These are phyloP conservation scores for Scaptomyza flava DNA, from an alignment of 2,888 invertebrate genomes.

Conservation along the genomic window DNA sequence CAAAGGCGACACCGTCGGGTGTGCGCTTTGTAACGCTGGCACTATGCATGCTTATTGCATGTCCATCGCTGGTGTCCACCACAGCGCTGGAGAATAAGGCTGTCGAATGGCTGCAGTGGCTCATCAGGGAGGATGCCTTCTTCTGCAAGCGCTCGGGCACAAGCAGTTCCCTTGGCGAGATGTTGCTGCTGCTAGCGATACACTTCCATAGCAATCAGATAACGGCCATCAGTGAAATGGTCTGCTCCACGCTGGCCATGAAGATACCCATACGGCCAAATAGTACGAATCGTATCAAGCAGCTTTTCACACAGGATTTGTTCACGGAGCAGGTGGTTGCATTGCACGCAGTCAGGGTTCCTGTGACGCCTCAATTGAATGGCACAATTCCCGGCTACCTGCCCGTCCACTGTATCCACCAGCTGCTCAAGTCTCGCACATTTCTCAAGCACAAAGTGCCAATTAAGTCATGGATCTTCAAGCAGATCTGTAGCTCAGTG, in stretches of 20 bases:
- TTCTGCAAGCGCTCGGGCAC: slow-evolving; percentile 94
- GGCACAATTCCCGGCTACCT: slow-evolving; percentile 95
- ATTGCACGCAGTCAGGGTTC: slow-evolving; percentile 97
- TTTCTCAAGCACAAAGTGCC: slow-evolving; percentile 98
- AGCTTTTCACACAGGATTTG: slow-evolving; percentile 97
- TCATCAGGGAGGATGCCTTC: slow-evolving; percentile 95
- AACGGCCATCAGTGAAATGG: slow-evolving; percentile 95
- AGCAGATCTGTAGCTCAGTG: slow-evolving; percentile 94
- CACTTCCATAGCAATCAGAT: slow-evolving; percentile 98
- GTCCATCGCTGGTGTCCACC: slow-evolving; percentile 92
- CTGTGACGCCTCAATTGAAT: slow-evolving; percentile 95
- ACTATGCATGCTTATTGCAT: slow-evolving; percentile 96
- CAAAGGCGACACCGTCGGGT: slow-evolving; percentile 95
- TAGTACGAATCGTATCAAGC: slow-evolving; percentile 94
- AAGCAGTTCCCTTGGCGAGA: slow-evolving; percentile 96
- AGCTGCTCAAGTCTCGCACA: slow-evolving; percentile 95
- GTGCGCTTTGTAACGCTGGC: slow-evolving; percentile 96
- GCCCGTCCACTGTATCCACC: slow-evolving; percentile 98
- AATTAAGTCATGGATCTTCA: slow-evolving; percentile 98
- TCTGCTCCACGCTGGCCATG: slow-evolving; percentile 97
- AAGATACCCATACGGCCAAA: slow-evolving; percentile 94
- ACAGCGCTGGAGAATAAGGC: slow-evolving; percentile 93
- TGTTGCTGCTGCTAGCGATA: slow-evolving; percentile 97
- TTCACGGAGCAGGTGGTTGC: slow-evolving; percentile 99
- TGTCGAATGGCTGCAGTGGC: slow-evolving; percentile 97